phyloP scores from a whole-genome alignment of 2,888 invertebrate genomes.

The Tineola bisselliella region DNA sequence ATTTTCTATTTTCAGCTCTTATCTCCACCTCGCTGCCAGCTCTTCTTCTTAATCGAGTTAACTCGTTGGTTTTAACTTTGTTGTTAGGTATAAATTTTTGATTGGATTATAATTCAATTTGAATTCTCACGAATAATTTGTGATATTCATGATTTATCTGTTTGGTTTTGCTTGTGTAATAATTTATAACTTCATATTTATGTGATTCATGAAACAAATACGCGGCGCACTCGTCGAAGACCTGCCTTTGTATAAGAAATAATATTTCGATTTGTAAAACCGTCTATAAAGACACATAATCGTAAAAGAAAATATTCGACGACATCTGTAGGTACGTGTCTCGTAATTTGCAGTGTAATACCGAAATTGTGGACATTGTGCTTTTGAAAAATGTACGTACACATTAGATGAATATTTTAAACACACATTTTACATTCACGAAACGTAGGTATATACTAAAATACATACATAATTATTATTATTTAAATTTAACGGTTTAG shows the following conservation, averaged over 20 bases:
- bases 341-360: conserved; percentile 3
- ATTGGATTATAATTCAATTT: neutral
- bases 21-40: neutral
- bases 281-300: conserved; percentile 1
- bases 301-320: conserved; percentile 7
- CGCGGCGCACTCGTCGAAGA: too few relatives aligned
- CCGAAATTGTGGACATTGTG: neutral
- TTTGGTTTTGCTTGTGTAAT: too few relatives aligned
- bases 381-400: neutral
- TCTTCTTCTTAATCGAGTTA: neutral
- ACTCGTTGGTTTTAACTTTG: neutral
- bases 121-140: neutral
- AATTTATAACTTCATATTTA: too few relatives aligned
- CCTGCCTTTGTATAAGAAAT: too few relatives aligned
- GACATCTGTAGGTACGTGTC: conserved; percentile 7
- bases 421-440: neutral
- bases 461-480: too few relatives aligned
- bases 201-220: too few relatives aligned
- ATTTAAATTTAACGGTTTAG: too few relatives aligned
- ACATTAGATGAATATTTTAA: neutral
- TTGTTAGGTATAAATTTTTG: neutral
- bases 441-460: too few relatives aligned
- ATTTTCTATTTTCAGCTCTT: neutral
- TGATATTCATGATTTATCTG: neutral
- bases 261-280: neutral